Evolutionary conservation across 2,113 vertebrate species (phyloP).

Genomic region (Ceuthmochares aereus): DNA sequence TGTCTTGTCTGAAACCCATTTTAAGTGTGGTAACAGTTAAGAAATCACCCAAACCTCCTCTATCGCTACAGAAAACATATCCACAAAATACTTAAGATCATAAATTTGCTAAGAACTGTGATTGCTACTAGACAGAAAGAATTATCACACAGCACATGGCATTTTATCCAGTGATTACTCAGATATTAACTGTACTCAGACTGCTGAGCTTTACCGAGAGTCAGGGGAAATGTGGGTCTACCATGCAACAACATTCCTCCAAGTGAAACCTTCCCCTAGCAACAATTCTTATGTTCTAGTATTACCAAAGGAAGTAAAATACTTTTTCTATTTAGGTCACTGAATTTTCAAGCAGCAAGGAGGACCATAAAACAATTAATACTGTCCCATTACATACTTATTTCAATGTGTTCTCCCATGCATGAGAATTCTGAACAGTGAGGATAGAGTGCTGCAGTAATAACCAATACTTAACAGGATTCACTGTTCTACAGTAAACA

Average conservation of each 20-base stretch:
- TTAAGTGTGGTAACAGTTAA: not conserved
- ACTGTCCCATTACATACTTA: not conserved
- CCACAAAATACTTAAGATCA: not conserved
- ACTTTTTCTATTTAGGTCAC: conserved; percentile 19
- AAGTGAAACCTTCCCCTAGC: not conserved
- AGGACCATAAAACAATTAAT: conserved; percentile 20
- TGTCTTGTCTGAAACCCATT: not conserved
- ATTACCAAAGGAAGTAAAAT: not conserved
- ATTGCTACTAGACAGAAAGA: not conserved
- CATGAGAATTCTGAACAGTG: not conserved
- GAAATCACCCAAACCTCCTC: not conserved
- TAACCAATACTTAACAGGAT: not conserved
- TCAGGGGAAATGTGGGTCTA: not conserved
- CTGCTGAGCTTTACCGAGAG: not conserved
- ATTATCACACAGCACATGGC: not conserved
- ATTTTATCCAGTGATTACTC: not conserved
- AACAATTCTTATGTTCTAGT: not conserved
- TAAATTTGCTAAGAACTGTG: not conserved
- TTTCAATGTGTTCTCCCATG: conserved; percentile 9
- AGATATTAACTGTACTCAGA: not conserved
- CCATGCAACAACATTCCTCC: not conserved
- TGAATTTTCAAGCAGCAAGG: not conserved
- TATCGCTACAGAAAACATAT: not conserved
- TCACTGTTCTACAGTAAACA: not conserved
- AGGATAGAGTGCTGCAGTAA: not conserved